phyloP scores from a whole-genome alignment of 2,888 invertebrate species.

The Phengaris arion region DNA sequence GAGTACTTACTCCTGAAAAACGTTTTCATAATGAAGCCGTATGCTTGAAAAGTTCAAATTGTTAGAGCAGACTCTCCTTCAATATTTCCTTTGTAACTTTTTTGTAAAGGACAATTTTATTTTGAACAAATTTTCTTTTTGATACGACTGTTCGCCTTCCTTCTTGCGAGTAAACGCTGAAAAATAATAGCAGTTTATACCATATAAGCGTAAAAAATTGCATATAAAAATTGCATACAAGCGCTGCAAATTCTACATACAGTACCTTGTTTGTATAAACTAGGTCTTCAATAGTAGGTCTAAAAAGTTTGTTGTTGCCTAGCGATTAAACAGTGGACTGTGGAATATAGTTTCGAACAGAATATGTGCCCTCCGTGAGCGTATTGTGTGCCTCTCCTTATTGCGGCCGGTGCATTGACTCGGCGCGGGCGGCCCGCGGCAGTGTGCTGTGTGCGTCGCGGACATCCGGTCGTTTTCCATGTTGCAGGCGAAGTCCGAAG shows the following conservation, averaged over 20 bases:
- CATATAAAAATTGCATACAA: too few relatives aligned
- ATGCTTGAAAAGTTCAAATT: not conserved
- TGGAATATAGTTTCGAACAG: not conserved
- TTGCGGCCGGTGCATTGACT: constrained; percentile 64
- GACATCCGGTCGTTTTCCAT: constrained; percentile 56
- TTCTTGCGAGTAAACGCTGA: too few relatives aligned
- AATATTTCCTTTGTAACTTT: not conserved
- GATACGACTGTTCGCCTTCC: not conserved
- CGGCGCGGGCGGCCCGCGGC: constrained; percentile 48
- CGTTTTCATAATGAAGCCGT: not conserved
- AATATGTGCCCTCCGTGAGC: not conserved
- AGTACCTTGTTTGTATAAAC: not conserved
- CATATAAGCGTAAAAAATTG: too few relatives aligned
- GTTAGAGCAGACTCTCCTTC: not conserved
- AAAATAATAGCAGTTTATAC: too few relatives aligned
- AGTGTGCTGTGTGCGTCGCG: constrained; percentile 71
- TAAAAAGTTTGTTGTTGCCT: not conserved
- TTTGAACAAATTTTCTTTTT: not conserved
- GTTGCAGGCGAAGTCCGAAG: constrained; percentile 68
- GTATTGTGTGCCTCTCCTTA: constrained; percentile 60
- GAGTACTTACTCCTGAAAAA: not conserved
- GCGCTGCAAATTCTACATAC: not conserved
- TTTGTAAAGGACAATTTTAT: not conserved
- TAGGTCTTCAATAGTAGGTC: not conserved
- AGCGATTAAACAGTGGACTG: not conserved